phyloP scores from a whole-genome alignment of 2,888 invertebrate genomes.

The Philopedon plagiatum region DNA sequence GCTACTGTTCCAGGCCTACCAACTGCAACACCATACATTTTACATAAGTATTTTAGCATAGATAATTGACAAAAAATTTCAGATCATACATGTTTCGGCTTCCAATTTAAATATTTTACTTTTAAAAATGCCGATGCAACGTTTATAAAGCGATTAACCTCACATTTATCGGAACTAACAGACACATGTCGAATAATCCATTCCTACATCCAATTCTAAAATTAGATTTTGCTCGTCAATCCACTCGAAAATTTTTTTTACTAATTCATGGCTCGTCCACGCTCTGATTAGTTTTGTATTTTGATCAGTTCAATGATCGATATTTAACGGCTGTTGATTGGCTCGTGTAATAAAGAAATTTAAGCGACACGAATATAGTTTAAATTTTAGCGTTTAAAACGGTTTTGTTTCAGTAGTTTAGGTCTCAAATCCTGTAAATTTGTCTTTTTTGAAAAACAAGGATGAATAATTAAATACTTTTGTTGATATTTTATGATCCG shows the following conservation, averaged over 20 bases:
- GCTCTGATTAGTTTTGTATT: constrained; percentile 12
- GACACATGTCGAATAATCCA: constrained; percentile 8
- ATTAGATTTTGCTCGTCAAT: constrained; percentile 10
- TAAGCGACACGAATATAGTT: not conserved
- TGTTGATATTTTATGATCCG: too few species aligned
- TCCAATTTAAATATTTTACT: not conserved
- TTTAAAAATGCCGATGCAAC: not conserved
- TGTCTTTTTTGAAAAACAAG: too few species aligned
- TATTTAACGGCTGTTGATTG: not conserved
- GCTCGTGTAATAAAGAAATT: not conserved
- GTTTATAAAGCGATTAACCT: constrained; percentile 7
- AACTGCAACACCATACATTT: too few species aligned
- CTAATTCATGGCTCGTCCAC: constrained; percentile 1
- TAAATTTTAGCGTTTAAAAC: too few species aligned
- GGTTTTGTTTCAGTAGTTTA: too few species aligned
- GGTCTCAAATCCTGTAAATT: too few species aligned
- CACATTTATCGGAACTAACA: constrained; percentile 4
- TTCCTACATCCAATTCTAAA: constrained; percentile 3
- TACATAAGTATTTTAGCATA: too few species aligned
- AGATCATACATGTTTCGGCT: not conserved
- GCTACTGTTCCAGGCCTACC: too few species aligned
- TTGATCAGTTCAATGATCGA: not conserved
- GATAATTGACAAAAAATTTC: not conserved
- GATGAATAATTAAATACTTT: too few species aligned
- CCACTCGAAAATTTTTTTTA: constrained; percentile 9